These are phyloP conservation scores for Aporophyla nigra DNA, from an alignment of 2,888 invertebrate species.

Conservation along the genomic window DNA sequence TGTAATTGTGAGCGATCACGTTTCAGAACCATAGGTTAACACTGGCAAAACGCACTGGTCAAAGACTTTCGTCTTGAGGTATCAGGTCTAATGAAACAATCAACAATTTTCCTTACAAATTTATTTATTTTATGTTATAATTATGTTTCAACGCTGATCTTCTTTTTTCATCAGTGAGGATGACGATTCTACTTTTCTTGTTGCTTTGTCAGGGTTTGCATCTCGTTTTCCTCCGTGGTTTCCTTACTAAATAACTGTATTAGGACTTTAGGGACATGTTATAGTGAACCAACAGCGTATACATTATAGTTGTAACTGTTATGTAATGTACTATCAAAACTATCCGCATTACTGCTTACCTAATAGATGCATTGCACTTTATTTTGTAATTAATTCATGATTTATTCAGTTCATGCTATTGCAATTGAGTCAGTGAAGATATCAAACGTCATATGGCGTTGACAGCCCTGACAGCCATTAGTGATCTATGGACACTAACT, in stretches of 20 bases:
- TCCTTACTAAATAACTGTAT: background rate
- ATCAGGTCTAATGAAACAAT: conserved; percentile 21
- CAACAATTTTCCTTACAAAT: background rate
- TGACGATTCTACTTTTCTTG: background rate
- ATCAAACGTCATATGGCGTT: conserved; percentile 55
- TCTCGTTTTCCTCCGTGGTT: background rate
- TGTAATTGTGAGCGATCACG: no score
- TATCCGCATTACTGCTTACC: conserved; percentile 71
- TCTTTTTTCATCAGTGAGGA: background rate
- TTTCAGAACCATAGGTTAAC: no score
- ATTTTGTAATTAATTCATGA: conserved; percentile 24
- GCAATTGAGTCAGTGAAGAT: conserved; percentile 57
- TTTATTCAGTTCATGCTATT: conserved; percentile 33
- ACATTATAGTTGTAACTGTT: conserved; percentile 70
- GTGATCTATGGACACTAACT: conserved; percentile 72
- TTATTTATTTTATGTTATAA: conserved; percentile 6
- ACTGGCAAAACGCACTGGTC: no score
- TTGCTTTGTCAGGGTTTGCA: background rate
- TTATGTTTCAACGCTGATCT: background rate
- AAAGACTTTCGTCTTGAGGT: background rate
- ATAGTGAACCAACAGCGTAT: conserved; percentile 57
- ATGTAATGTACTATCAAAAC: conserved; percentile 73
- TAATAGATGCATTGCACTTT: conserved; percentile 38
- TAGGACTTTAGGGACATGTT: background rate
- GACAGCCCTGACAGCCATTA: conserved; percentile 73